Conservation (phyloP, 2,888 invertebrate genomes). For the Drosophila meridionalis region DNA sequence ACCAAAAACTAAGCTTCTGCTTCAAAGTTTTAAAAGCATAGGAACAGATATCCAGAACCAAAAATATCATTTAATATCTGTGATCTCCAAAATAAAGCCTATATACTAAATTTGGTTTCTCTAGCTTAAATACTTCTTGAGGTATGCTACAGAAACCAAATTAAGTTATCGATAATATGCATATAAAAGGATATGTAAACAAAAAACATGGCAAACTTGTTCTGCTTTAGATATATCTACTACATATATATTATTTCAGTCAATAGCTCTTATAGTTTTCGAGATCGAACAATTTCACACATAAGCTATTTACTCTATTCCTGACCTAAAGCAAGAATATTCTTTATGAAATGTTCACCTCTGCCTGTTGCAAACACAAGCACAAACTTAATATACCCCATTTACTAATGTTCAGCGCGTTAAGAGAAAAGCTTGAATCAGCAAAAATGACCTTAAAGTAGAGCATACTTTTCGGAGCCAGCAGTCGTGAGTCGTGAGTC, state of each 20-base stretch:
- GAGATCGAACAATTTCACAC: background rate
- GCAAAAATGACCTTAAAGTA: conserved; percentile 11
- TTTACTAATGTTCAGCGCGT: background rate
- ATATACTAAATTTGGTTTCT: background rate
- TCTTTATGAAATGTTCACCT: background rate
- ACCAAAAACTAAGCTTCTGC: background rate
- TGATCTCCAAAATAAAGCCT: background rate
- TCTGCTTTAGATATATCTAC: background rate
- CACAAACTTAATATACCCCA: background rate
- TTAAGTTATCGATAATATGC: background rate
- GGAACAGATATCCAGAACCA: no score
- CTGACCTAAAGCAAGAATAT: background rate
- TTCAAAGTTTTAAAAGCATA: background rate
- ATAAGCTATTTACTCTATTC: background rate
- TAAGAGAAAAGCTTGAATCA: conserved; percentile 1
- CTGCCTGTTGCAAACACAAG: background rate
- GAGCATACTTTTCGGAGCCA: conserved; percentile 5
- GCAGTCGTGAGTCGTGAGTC: conserved; percentile 2
- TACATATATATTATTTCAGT: background rate
- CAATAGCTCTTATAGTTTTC: background rate
- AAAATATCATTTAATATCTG: background rate
- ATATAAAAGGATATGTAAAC: background rate
- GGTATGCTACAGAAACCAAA: background rate
- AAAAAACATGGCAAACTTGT: background rate
- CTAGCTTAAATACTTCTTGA: background rate